Base-by-base conservation (phyloP, 30 jellyfish, hydroid and myxozoan species). In the Aurelia sp. region DNA sequence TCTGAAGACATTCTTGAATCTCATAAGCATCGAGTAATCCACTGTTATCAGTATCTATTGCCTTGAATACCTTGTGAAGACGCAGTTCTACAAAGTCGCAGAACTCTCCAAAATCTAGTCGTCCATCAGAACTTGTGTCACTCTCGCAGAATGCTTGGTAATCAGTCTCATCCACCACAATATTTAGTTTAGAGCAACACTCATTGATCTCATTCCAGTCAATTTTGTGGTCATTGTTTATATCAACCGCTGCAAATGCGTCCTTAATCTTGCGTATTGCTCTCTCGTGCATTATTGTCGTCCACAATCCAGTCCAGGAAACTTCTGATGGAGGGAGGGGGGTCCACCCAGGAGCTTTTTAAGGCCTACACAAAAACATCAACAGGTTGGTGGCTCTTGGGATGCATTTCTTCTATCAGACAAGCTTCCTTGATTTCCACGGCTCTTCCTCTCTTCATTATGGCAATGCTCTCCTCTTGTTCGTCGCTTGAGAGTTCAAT, bases 201-300 rank as follows among this genome's bases (percentile, higher is more conserved):
- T 47, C 83, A 50, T 78, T 67, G 62, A 91, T 64, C 72, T 91
- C 98, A 5, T 60, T 31, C 93, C 91, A 78, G 79, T 86, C 98
- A 22, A 91, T 86, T 31, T 52, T 68, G 47, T 81, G 85, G 68
- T 91, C 96, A 5, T 72, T 71, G 63, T 78, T 78, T 7, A 38
- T 59, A 58, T 91, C 98, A 52, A 91, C 92, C 48, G n/a, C 69
- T 24, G 27, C 50, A 67, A 91, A 91, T 6, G 89, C 98, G 18
- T 10, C 24, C 51, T 65, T 22, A 7, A 91, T 72, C 59, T 91
- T 91, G 31, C 53, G n/a, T 11, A 66, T 38, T n/a, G 96, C 96
- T 35, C 70, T 78, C 31, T 48, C 90, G 47, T 71, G 82, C 96
- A 88, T 88, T n/a, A 17, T 38, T 50, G 81, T 67, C 16, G 31